Evolutionary conservation across 1,140 invertebrate genomes (phyloP).

Genomic region (Atta cephalotes): DNA sequence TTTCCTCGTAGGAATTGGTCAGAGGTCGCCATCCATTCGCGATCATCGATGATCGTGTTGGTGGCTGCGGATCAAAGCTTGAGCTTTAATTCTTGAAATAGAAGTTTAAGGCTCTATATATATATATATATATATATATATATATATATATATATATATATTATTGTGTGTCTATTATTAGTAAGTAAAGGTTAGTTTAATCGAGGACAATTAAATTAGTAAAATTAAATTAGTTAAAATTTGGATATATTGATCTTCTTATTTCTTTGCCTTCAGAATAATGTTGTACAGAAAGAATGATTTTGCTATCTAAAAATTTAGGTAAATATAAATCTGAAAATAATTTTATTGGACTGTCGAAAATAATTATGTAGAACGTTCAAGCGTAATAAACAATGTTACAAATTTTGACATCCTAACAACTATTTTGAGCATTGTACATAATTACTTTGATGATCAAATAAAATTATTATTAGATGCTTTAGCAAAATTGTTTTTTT

Average conservation of each 20-base stretch:
- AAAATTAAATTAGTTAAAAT: background rate
- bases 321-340: too few species aligned
- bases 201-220: background rate
- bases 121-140: too few species aligned
- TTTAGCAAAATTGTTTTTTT: too few species aligned
- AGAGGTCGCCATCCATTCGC: slow-evolving; percentile 83
- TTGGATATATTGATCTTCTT: background rate
- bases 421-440: too few species aligned
- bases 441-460: too few species aligned
- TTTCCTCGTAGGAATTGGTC: slow-evolving; percentile 78
- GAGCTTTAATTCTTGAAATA: background rate
- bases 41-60: slow-evolving; percentile 79
- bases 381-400: too few species aligned
- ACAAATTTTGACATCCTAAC: too few species aligned
- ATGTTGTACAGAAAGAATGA: background rate
- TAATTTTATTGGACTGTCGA: too few species aligned
- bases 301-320: too few species aligned
- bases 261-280: background rate
- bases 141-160: too few species aligned
- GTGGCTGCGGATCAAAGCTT: slow-evolving; percentile 63
- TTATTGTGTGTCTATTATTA: background rate
- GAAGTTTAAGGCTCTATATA: background rate
- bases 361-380: too few species aligned
- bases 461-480: too few species aligned
- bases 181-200: background rate